Base-by-base conservation (phyloP, 2,888 invertebrate species). In the Enchytraeus crypticus region DNA sequence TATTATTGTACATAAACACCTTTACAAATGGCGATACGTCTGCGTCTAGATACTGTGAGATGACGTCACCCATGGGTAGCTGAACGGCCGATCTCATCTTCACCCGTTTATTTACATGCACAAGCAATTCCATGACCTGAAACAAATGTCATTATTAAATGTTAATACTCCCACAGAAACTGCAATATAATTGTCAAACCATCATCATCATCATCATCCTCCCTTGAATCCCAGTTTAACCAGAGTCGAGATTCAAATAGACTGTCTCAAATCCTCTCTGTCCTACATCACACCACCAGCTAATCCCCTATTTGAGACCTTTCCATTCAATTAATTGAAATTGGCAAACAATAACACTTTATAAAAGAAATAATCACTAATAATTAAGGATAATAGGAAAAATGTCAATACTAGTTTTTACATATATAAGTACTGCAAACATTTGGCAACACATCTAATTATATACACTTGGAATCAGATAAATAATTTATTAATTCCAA, bases 91-190 rank as follows among this genome's bases (percentile, higher is more conserved):
- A 85, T 51, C 92, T 84, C 66, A 88, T 89, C 77, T 91, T 92
- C 30, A 93, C 83, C 63, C 93, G 82, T 77, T 89, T 90, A 79
- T 92, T 95, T 55, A 95, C 87, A 77, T 95, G 93, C 57, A 91
- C 88, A 62, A 95, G 80, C 43, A 93, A 81, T 77, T 93, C 93
- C 86, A 95, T 90, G 18, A 93, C 92, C 87, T 92, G 23, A 64
- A 64, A 51, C 5, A 33, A 30, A 21, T 56, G 32, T 18, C 32
- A 21, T 14, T 18, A 59, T 11, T 3, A 55, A 2, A 23, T 14
- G 18, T 11, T 14, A 38, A n/a, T 26, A 29, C 27, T n/a, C n/a
- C n/a, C n/a, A n/a, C 43, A 43, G n/a, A 11, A 43, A 43, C 43
- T 43, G 11, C 11, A 43, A 43, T 43, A n/a, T n/a, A n/a, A n/a